Evolutionary conservation across 2,797 vertebrate genomes (phyloP).

Genomic region (Halcyon badia): DNA sequence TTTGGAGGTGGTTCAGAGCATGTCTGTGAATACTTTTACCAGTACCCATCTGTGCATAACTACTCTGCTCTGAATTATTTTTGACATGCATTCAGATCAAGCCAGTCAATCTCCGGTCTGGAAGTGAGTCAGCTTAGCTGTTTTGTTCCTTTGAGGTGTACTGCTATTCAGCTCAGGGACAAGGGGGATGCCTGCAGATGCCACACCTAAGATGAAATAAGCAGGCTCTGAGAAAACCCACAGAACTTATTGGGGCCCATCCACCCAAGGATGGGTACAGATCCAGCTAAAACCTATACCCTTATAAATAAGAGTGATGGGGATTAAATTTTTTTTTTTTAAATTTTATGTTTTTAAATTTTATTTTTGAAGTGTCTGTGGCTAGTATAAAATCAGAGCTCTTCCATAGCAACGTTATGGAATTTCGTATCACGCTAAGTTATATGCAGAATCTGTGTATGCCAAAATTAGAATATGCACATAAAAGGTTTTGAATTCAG

Average conservation of each 20-base stretch:
- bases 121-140: neutral
- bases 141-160: neutral
- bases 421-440: neutral
- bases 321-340: too few species aligned
- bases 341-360: too few species aligned
- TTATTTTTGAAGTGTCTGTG: neutral
- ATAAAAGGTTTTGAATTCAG: neutral
- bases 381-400: neutral
- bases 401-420: conserved; percentile 1
- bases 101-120: neutral
- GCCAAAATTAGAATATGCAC: conserved; percentile 11
- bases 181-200: neutral
- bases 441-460: neutral
- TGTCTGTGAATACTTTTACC: neutral
- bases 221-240: neutral
- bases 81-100: neutral
- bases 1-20: neutral
- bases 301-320: neutral
- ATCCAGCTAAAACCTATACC: neutral
- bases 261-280: neutral
- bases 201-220: neutral
- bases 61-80: neutral
- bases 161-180: neutral
- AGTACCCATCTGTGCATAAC: neutral
- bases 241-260: neutral